These are phyloP conservation scores for Cinclus cinclus DNA, from an alignment of 2,113 vertebrate genomes.

Conservation along the genomic window DNA sequence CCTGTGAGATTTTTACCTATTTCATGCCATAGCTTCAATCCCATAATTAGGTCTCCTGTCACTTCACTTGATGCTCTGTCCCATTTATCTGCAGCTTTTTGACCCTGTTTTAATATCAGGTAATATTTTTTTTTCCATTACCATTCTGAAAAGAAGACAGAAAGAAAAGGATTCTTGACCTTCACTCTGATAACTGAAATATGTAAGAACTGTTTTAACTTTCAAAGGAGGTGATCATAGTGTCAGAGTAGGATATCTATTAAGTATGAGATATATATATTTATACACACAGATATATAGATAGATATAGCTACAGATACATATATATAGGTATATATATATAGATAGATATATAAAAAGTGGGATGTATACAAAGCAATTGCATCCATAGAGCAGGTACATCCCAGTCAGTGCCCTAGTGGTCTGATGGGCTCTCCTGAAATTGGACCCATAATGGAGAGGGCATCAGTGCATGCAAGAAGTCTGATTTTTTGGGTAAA, in stretches of 20 bases:
- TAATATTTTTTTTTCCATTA: slow-evolving; percentile 1
- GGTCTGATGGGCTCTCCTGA: background rate
- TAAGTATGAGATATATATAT: background rate
- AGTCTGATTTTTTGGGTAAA: background rate
- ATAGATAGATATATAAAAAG: background rate
- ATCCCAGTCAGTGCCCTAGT: rapidly evolving
- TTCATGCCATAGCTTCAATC: slow-evolving; percentile 22
- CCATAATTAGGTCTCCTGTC: slow-evolving; percentile 57
- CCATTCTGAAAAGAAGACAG: background rate
- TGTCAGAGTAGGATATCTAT: background rate
- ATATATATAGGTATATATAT: background rate
- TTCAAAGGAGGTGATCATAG: background rate
- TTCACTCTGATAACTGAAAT: slow-evolving; percentile 7
- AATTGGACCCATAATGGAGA: background rate
- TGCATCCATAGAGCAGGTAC: background rate
- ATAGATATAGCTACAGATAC: background rate
- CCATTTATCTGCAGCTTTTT: slow-evolving; percentile 21
- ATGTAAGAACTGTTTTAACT: background rate
- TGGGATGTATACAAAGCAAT: background rate
- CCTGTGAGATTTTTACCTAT: slow-evolving; percentile 43
- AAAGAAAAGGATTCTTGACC: slow-evolving; percentile 15
- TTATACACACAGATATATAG: background rate
- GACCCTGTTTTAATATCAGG: slow-evolving; percentile 42
- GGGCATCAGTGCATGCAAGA: background rate
- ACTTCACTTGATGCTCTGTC: background rate